phyloP scores from a whole-genome alignment of 2,888 invertebrate species.

The Rhagonycha fulva region DNA sequence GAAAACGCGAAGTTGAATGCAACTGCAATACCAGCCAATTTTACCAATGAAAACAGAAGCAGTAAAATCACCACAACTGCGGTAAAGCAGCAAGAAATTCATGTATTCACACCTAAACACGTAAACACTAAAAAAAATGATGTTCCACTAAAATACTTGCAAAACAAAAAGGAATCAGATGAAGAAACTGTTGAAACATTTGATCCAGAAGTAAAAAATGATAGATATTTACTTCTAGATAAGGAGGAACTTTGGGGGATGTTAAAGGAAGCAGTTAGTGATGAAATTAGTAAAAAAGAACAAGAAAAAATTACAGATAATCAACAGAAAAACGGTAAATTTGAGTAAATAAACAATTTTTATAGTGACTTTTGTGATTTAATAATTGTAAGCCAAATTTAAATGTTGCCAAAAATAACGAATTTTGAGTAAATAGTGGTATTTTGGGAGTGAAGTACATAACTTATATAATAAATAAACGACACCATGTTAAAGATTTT shows the following conservation, averaged over 20 bases:
- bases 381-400: not conserved
- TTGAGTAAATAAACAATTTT: conserved; percentile 6
- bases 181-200: conserved; percentile 39
- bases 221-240: conserved; percentile 62
- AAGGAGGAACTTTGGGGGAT: conserved; percentile 66
- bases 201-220: conserved; percentile 53
- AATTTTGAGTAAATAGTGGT: not conserved
- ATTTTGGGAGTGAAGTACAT: not conserved
- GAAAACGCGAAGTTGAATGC: not conserved
- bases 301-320: conserved; percentile 1
- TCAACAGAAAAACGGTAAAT: not conserved
- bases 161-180: conserved; percentile 27
- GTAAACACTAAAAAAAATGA: conserved; percentile 44
- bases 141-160: conserved; percentile 34
- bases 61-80: not conserved
- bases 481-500: not conserved
- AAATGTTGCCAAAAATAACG: not conserved
- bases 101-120: conserved; percentile 38
- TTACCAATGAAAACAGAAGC: not conserved
- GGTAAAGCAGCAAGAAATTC: conserved; percentile 18
- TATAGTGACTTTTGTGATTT: not conserved
- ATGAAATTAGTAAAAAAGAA: conserved; percentile 35
- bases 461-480: not conserved
- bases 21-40: not conserved
- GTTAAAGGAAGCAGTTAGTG: conserved; percentile 60